phyloP scores from a whole-genome alignment of 2,797 vertebrate species.

The Odontamblyopus rebecca region DNA sequence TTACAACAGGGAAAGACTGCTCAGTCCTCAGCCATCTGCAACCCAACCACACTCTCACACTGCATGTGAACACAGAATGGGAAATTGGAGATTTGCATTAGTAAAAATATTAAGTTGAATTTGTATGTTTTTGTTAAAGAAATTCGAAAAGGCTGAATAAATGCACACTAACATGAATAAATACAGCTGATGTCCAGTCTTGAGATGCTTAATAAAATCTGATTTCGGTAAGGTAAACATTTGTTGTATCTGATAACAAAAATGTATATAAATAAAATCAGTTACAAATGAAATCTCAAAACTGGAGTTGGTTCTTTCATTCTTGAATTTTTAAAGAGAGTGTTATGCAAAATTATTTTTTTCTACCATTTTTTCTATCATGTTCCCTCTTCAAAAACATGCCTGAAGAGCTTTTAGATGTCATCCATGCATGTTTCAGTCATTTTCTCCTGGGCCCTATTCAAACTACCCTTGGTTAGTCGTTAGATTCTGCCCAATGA shows the following conservation, averaged over 20 bases:
- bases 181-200: no score
- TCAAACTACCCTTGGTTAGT: no score
- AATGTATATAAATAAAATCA: background rate
- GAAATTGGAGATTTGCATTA: slow-evolving; percentile 19
- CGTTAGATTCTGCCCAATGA: no score
- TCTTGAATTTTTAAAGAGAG: background rate
- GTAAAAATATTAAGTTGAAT: slow-evolving; percentile 4
- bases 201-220: no score
- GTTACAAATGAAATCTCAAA: background rate
- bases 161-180: background rate
- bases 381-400: no score
- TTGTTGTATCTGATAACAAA: background rate
- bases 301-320: background rate
- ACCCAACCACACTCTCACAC: slow-evolving; percentile 49
- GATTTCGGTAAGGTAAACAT: background rate
- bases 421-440: no score
- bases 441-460: no score
- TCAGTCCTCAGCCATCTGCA: slow-evolving; percentile 69
- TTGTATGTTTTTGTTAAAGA: background rate
- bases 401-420: no score
- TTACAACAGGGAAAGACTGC: slow-evolving; percentile 80
- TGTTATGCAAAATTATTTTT: no score
- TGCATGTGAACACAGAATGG: slow-evolving; percentile 8
- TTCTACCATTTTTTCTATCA: no score
- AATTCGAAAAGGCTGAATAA: background rate